Evolutionary conservation across 2,113 vertebrate species (phyloP).

Genomic region (Spea bombifrons): DNA sequence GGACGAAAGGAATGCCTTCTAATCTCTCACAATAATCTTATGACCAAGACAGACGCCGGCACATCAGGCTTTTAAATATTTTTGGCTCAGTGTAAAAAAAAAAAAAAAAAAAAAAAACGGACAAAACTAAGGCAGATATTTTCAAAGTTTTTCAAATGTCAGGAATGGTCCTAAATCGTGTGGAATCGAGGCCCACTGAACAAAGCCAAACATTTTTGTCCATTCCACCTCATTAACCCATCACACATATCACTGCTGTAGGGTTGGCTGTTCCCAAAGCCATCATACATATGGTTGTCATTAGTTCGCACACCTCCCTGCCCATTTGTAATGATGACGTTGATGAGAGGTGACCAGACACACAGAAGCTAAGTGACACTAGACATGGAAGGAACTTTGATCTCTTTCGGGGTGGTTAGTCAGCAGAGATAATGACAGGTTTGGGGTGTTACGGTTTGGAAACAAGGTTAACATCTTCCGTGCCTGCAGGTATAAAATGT

Average conservation of each 20-base stretch:
- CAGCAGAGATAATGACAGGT: constrained; percentile 19
- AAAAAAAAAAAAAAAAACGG: background rate
- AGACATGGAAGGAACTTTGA: constrained; percentile 22
- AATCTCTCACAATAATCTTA: constrained; percentile 26
- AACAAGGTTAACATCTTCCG: background rate
- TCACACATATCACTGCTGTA: background rate
- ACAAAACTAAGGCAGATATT: background rate
- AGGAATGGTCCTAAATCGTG: background rate
- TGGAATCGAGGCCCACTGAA: background rate
- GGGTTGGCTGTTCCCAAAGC: background rate
- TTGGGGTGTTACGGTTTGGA: constrained; percentile 3
- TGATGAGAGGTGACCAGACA: constrained; percentile 20
- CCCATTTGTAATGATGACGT: constrained; percentile 8
- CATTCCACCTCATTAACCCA: background rate
- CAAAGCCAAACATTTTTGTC: background rate
- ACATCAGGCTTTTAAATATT: background rate
- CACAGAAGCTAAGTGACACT: background rate
- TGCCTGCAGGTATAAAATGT: background rate
- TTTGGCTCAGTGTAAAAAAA: background rate
- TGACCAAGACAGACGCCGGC: background rate
- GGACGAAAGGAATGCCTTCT: constrained; percentile 19
- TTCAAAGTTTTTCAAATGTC: background rate
- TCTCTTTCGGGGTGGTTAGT: constrained; percentile 22
- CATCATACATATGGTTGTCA: background rate
- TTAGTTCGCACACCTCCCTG: background rate